Conservation (phyloP, 2,888 invertebrate species). For the Myathropa florea region DNA sequence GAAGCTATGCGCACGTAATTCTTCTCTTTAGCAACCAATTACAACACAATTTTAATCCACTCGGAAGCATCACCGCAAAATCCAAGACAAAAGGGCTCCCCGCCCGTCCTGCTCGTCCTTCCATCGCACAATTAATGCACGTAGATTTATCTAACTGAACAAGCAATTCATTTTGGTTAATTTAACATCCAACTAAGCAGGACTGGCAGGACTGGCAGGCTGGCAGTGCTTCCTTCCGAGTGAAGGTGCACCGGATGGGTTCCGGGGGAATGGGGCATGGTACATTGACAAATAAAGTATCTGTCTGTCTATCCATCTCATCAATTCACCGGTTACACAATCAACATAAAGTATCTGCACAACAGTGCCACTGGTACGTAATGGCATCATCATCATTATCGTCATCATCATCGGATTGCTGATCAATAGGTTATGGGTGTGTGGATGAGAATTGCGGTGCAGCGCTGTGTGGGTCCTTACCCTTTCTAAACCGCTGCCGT, state of each 20-base stretch:
- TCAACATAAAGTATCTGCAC: constrained; percentile 63
- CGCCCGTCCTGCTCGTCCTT: constrained; percentile 29
- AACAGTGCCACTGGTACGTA: constrained; percentile 15
- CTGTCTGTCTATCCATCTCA: constrained; percentile 59
- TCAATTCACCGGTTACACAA: constrained; percentile 65
- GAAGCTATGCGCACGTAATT: constrained; percentile 33
- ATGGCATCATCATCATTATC: background rate
- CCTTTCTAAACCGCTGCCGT: background rate
- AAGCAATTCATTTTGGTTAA: constrained; percentile 69
- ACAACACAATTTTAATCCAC: constrained; percentile 67
- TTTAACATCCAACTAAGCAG: constrained; percentile 60
- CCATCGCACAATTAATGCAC: constrained; percentile 65
- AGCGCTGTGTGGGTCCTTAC: constrained; percentile 4
- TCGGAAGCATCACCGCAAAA: constrained; percentile 66
- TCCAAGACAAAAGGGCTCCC: constrained; percentile 60
- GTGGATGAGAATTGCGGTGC: constrained; percentile 50
- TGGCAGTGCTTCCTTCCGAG: background rate
- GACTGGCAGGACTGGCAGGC: constrained; percentile 1
- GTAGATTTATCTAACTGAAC: constrained; percentile 69
- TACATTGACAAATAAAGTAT: constrained; percentile 66
- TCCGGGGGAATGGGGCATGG: background rate
- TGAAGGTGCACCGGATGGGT: background rate
- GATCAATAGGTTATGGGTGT: constrained; percentile 59
- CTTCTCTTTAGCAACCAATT: constrained; percentile 64
- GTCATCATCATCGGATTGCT: constrained; percentile 40